Base-by-base conservation (phyloP, 2,113 vertebrate species). In the Podarcis muralis region DNA sequence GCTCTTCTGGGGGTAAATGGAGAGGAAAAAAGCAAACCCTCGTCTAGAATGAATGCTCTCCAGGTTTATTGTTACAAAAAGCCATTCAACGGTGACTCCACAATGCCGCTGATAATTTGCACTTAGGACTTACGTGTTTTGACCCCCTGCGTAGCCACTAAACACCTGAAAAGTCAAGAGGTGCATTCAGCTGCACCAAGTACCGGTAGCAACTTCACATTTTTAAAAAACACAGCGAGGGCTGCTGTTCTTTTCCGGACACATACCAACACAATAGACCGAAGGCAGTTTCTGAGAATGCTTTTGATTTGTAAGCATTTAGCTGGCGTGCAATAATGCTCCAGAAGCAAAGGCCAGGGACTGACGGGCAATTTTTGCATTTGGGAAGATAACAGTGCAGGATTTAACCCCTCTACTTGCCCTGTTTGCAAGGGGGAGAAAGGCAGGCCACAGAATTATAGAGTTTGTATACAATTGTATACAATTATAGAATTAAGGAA, bases 81-180 rank as follows among this genome's bases (percentile, higher is more conserved):
- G 80, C 84, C 66, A 83, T 82, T 82, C 72, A 90, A 77, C 80
- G 23, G 15, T 59, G 84, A 82, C 32, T 82, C 88, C 15, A 86
- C 79, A 90, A 90, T 69, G 43, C 87, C 69, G 72, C 71, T 77
- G 79, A 86, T 86, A 86, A 90, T 86, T 90, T 86, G 79, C 68
- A 76, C 43, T 82, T 77, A 86, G 88, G 84, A 81, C n/a, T 35
- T 37, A 66, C 18, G 79, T n/a, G 23, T 69, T 74, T 69, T 37
- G 81, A 82, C 88, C 79, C 32, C 88, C 88, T 85, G 68, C 37
- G 1, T 48, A 53, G 72, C 23, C 59, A 37, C 88, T 81, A 82
- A 57, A 82, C 79, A 82, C 88, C 79, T 90, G 71, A 77, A 59
- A 75, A 68, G 84, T 84, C 87, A 88, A 88, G 87, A 83, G 81